These are phyloP conservation scores for Macaria liturata DNA, from an alignment of 2,888 invertebrate species.

Conservation along the genomic window DNA sequence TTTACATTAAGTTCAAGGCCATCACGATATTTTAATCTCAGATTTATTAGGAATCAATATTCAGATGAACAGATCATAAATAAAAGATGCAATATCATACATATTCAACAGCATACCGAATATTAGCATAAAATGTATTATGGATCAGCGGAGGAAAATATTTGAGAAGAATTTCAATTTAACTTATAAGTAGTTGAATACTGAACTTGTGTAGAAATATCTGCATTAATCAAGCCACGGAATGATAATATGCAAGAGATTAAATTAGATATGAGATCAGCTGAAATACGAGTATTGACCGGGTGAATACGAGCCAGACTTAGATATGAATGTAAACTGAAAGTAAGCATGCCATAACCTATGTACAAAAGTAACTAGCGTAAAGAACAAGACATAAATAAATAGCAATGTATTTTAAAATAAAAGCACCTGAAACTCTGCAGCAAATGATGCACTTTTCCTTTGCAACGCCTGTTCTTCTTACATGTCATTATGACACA, in stretches of 20 bases:
- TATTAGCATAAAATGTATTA: constrained; percentile 10
- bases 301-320: too few relatives aligned
- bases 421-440: constrained; percentile 61
- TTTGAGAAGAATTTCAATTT: constrained; percentile 6
- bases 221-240: too few relatives aligned
- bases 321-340: too few relatives aligned
- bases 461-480: constrained; percentile 54
- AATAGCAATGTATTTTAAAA: too few relatives aligned
- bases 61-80: constrained; percentile 15
- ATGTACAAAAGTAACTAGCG: too few relatives aligned
- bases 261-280: too few relatives aligned
- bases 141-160: constrained; percentile 3
- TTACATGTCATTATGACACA: constrained; percentile 47
- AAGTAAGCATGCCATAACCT: too few relatives aligned
- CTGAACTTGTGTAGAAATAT: too few relatives aligned
- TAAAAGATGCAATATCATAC: constrained; percentile 16
- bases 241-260: too few relatives aligned
- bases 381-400: too few relatives aligned
- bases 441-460: constrained; percentile 66
- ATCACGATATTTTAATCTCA: constrained; percentile 16
- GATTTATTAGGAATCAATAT: constrained; percentile 22
- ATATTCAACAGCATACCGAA: constrained; percentile 13
- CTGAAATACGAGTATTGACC: too few relatives aligned
- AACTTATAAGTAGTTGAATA: background rate
- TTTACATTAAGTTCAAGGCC: constrained; percentile 21